Conservation (phyloP, 2,113 vertebrate genomes). For the Emydura subglobosa region DNA sequence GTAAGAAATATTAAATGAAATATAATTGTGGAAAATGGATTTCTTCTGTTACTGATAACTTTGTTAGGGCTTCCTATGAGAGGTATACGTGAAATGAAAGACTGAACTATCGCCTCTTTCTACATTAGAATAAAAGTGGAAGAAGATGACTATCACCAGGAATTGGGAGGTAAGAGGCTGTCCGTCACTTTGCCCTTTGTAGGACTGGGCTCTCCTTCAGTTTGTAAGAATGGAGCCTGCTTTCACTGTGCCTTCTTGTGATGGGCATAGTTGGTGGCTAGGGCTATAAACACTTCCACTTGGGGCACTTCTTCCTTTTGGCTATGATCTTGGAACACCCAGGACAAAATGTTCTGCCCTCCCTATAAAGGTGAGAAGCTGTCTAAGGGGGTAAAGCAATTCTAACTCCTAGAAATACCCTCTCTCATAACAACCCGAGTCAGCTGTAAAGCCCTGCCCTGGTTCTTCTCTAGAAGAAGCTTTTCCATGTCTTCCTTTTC, state of each 20-base stretch:
- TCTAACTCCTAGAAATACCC: background rate
- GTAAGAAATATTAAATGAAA: slow-evolving; percentile 29
- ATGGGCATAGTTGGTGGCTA: background rate
- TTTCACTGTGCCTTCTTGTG: background rate
- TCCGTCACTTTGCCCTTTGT: background rate
- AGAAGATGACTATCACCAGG: background rate
- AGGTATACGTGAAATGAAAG: background rate
- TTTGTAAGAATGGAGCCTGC: background rate
- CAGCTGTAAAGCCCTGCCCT: background rate
- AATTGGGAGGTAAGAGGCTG: background rate
- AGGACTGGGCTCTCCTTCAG: background rate
- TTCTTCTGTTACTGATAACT: background rate
- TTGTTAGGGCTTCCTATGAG: background rate
- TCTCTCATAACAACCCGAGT: background rate
- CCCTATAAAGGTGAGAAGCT: too few species aligned
- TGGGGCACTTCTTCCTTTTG: background rate
- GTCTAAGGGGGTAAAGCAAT: too few species aligned
- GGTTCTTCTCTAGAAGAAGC: background rate
- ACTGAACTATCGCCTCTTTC: background rate
- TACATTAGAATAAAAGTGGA: background rate
- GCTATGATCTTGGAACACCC: background rate
- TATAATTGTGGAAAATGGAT: background rate
- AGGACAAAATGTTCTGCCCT: too few species aligned
- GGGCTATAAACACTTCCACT: background rate
- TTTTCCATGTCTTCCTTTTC: background rate